A percentile compares a stretch with the other conserved stretches of the same genome.
Conservation (phyloP, 2,888 invertebrate genomes). For the Eupeodes luniger region DNA sequence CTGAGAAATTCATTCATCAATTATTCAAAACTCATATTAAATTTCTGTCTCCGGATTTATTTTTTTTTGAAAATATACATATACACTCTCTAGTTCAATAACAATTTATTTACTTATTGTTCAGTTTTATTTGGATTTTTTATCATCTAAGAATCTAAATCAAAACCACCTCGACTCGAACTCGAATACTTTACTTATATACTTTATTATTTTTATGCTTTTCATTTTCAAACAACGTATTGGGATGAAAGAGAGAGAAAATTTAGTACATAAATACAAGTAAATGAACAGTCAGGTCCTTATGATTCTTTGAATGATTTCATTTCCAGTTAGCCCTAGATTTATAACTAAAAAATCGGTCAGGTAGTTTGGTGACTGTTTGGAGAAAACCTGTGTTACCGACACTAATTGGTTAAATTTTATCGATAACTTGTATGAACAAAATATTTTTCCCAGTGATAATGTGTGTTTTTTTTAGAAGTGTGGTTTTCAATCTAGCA, state of each 20-base stretch:
- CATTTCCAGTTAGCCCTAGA: no score
- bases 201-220: neutral
- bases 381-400: no score
- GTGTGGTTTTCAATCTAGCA: no score
- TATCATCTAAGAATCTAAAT: neutral
- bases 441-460: no score
- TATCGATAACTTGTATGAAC: no score
- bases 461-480: no score
- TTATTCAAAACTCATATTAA: neutral
- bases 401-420: no score
- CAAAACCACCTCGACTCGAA: neutral
- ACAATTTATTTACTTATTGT: neutral
- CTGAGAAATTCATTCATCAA: neutral
- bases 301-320: neutral
- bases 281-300: neutral
- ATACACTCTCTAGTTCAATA: neutral
- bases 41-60: neutral
- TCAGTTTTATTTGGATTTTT: neutral
- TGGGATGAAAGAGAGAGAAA: neutral
- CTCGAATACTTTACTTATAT: neutral
- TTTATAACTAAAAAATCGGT: no score
- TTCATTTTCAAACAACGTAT: neutral
- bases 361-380: no score
- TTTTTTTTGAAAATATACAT: neutral
- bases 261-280: neutral